phyloP scores from a whole-genome alignment of 1,140 invertebrate species.

The Wasmannia auropunctata region DNA sequence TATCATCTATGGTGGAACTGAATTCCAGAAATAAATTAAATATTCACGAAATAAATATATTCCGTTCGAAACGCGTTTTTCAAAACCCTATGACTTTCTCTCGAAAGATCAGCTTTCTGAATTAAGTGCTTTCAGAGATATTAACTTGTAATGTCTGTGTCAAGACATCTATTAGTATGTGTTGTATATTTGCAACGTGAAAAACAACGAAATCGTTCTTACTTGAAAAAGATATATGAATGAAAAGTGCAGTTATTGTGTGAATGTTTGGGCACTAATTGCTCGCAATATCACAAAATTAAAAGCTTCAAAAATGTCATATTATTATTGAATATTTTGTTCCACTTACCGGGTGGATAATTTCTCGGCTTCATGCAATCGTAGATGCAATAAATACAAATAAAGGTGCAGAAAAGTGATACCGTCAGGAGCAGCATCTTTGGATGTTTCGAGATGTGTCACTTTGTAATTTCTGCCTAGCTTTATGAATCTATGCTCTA shows the following conservation, averaged over 20 bases:
- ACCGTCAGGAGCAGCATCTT: constrained; percentile 70
- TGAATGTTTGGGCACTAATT: not conserved
- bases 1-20: not conserved
- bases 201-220: not conserved
- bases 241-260: not conserved
- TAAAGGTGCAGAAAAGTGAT: constrained; percentile 44
- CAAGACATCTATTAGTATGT: not conserved
- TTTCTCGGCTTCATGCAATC: constrained; percentile 77
- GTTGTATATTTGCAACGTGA: not conserved
- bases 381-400: constrained; percentile 68
- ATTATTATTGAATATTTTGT: not conserved
- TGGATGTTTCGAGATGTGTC: constrained; percentile 2
- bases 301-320: not conserved
- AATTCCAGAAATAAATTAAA: not conserved
- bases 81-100: not conserved
- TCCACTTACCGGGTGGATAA: constrained; percentile 81
- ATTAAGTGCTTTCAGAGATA: not conserved
- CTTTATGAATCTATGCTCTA: not conserved
- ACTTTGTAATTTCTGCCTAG: not conserved
- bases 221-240: not conserved
- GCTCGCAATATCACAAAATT: not conserved
- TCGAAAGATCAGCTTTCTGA: not conserved
- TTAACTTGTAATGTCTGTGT: not conserved
- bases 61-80: not conserved
- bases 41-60: not conserved